Base-by-base conservation (phyloP, 2,113 vertebrate species). In the Tragelaphus imberbis region DNA sequence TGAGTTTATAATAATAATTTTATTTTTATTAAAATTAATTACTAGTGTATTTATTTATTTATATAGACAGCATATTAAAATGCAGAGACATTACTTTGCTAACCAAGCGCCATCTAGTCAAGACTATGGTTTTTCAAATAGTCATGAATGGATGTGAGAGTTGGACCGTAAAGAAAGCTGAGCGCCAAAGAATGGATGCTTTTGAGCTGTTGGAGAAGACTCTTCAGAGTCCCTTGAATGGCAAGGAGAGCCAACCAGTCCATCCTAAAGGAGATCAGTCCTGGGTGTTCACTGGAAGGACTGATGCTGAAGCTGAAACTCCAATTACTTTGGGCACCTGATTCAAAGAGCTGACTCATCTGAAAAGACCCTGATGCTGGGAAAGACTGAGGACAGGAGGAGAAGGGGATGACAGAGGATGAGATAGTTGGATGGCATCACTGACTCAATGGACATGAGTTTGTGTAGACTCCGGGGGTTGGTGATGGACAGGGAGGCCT, bases 371-470 rank as follows among this genome's bases (percentile, higher is more conserved):
- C 68, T 40, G 4, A 71, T 71, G 19, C n/a, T 71, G n/a, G 68
- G 68, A 71, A 71, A 36, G 68, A 71, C 3, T 40, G 19, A 23
- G 9, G 19, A 10, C n/a, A 71, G 68, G 19, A 71, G 19, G 10
- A 40, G n/a, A 40, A 40, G 19, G n/a, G n/a, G 19, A 12, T 0
- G 2, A 71, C n/a, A 40, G 19, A 40, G n/a, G 9, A 71, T 40
- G 68, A 71, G 19, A 36, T 71, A n/a, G 36, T 40, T 6, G 19
- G 19, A 36, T 71, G 10, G 19, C n/a, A 36, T 71, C 19, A 71
- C n/a, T 1, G 4, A 71, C n/a, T 71, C 17, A 23, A 23, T 12
- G n/a, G 8, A 40, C 9, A 40, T 12, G n/a, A 71, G 5, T 40
- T 40, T 71, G 9, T 2, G n/a, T 71, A 12, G 19, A 23, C 68